These are phyloP conservation scores for Datnioides undecimradiatus DNA, from an alignment of 2,113 vertebrate genomes.

Conservation along the genomic window DNA sequence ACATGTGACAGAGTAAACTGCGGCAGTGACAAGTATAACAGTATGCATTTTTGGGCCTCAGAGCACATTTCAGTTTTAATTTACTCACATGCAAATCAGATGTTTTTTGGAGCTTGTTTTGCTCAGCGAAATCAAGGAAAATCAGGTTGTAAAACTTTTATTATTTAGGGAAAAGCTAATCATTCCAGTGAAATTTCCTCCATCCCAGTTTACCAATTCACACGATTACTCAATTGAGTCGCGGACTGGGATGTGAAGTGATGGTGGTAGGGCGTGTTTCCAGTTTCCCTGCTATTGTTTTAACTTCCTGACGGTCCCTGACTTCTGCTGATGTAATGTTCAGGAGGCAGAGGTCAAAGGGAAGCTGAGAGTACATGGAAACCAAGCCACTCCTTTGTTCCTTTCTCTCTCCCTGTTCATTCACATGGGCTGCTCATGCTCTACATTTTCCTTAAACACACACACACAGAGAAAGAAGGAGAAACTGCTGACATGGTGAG, in stretches of 20 bases:
- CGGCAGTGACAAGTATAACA: not conserved
- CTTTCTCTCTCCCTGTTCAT: slow-evolving; percentile 38
- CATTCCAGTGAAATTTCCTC: not conserved
- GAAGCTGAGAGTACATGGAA: slow-evolving; percentile 68
- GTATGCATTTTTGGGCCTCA: not conserved
- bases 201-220: not conserved
- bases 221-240: not conserved
- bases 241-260: not conserved
- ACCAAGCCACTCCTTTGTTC: slow-evolving; percentile 47
- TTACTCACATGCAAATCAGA: not conserved
- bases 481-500: slow-evolving; percentile 56
- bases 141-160: not conserved
- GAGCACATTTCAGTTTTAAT: not conserved
- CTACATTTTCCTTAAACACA: slow-evolving; percentile 49
- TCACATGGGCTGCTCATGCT: slow-evolving; percentile 26
- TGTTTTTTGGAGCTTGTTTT: not conserved
- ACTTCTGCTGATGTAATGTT: slow-evolving; percentile 74
- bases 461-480: not conserved
- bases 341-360: slow-evolving; percentile 71
- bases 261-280: slow-evolving; percentile 56
- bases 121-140: not conserved
- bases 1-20: not conserved
- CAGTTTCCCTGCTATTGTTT: slow-evolving; percentile 83
- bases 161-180: not conserved
- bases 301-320: slow-evolving; percentile 73